Conservation (phyloP, 2,113 vertebrate species). For the Anhinga rufa region DNA sequence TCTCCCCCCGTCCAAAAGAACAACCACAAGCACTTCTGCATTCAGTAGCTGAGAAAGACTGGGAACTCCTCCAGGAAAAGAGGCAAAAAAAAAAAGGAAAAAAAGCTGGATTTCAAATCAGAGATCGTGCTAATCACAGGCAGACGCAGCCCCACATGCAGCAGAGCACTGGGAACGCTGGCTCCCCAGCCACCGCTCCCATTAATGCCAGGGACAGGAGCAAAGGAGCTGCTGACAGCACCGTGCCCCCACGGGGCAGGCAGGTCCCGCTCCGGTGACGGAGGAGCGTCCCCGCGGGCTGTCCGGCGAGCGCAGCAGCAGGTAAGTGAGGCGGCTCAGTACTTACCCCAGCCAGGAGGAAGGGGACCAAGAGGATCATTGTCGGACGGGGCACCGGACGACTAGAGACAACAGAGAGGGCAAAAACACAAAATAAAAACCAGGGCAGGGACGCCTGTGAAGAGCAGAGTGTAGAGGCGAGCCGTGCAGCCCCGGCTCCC, state of each 20-base stretch:
- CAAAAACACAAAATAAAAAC: constrained; percentile 41
- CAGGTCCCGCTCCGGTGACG: not conserved
- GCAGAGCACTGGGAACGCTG: not conserved
- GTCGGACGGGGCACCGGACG: constrained; percentile 82
- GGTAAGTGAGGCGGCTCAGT: not conserved
- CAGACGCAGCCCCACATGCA: not conserved
- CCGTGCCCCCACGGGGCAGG: fast-evolving
- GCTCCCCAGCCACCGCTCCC: not conserved
- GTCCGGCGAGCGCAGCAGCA: not conserved
- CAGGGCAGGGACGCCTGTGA: not conserved
- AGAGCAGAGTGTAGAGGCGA: not conserved
- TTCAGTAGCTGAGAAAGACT: not conserved
- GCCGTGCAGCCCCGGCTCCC: not conserved
- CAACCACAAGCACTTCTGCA: not conserved
- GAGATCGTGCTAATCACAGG: not conserved
- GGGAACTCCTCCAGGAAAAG: not conserved
- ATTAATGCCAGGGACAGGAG: fast-evolving
- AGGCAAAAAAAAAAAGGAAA: not conserved
- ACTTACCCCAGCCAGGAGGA: constrained; percentile 98
- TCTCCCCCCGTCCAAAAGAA: not conserved
- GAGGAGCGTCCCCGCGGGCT: not conserved
- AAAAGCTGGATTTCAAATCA: constrained; percentile 4
- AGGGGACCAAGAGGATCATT: constrained; percentile 93
- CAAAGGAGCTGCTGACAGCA: not conserved
- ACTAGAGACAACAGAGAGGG: constrained; percentile 79